A percentile compares a stretch with the other conserved stretches of the same genome.
phyloP scores from a whole-genome alignment of 2,113 vertebrate genomes.

The Ailurus styani region DNA sequence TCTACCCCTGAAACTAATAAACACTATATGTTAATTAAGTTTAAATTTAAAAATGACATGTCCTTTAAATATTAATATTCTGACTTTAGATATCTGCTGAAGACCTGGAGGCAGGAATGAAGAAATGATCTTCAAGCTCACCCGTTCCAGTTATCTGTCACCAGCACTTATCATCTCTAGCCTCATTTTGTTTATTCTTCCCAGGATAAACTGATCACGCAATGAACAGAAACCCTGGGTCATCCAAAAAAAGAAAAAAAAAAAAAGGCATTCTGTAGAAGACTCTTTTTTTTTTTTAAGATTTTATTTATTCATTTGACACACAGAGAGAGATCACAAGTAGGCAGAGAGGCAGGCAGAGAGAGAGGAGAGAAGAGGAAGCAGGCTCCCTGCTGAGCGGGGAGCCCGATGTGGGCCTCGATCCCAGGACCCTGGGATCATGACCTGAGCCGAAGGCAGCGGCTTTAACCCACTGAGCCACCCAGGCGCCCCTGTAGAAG shows the following conservation, averaged over 20 bases:
- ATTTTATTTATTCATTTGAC: too few species aligned
- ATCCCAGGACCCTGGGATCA: too few species aligned
- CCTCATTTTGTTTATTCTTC: not conserved
- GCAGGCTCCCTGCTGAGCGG: too few species aligned
- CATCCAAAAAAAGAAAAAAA: not conserved
- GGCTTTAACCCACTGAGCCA: too few species aligned
- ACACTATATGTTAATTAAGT: not conserved
- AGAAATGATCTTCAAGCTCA: not conserved
- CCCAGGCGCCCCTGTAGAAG: too few species aligned
- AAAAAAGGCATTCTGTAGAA: not conserved
- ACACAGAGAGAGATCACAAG: too few species aligned
- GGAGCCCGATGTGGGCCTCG: too few species aligned
- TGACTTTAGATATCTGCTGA: not conserved
- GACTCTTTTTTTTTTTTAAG: too few species aligned
- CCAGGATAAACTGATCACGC: constrained; percentile 10
- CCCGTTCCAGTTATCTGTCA: not conserved
- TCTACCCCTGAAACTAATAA: not conserved
- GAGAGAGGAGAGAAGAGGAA: too few species aligned
- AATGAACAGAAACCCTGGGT: constrained; percentile 23
- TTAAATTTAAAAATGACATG: not conserved
- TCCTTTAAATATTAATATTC: not conserved
- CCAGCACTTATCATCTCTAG: not conserved
- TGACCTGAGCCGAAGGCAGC: too few species aligned
- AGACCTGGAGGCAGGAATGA: not conserved
- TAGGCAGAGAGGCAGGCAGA: too few species aligned